These are phyloP conservation scores for Natrix natrix DNA, from an alignment of 2,797 vertebrate species.

Conservation along the genomic window DNA sequence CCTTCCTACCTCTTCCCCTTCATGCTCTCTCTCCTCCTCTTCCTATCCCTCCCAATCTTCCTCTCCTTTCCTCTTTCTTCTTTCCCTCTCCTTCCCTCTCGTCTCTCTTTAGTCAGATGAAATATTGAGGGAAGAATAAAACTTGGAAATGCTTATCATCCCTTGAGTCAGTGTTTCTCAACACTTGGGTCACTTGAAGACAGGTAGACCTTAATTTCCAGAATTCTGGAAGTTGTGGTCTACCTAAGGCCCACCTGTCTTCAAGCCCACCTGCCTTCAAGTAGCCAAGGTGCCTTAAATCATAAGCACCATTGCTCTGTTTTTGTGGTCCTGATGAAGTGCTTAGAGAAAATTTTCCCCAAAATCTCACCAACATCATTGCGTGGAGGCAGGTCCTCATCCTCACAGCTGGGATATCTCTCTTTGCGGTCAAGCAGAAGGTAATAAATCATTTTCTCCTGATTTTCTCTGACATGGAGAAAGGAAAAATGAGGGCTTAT, in stretches of 20 bases:
- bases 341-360: background rate
- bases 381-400: conserved; percentile 87
- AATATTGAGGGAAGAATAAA: background rate
- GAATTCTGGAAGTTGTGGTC: background rate
- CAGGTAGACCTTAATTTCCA: background rate
- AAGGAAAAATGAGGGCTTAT: background rate
- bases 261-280: background rate
- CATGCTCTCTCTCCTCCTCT: too few relatives aligned
- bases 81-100: too few relatives aligned
- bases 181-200: background rate
- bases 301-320: background rate
- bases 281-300: background rate
- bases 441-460: conserved; percentile 95
- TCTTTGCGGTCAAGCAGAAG: conserved; percentile 91
- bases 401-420: conserved; percentile 91
- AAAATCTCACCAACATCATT: conserved; percentile 83
- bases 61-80: too few relatives aligned
- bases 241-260: background rate
- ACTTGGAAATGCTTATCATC: background rate
- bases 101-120: background rate
- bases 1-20: too few relatives aligned
- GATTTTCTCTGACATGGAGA: conserved; percentile 79
- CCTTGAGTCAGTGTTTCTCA: background rate
- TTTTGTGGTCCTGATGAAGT: background rate
- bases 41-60: too few relatives aligned